These are phyloP conservation scores for Urocolius indicus DNA, from an alignment of 2,113 vertebrate species.

Conservation along the genomic window DNA sequence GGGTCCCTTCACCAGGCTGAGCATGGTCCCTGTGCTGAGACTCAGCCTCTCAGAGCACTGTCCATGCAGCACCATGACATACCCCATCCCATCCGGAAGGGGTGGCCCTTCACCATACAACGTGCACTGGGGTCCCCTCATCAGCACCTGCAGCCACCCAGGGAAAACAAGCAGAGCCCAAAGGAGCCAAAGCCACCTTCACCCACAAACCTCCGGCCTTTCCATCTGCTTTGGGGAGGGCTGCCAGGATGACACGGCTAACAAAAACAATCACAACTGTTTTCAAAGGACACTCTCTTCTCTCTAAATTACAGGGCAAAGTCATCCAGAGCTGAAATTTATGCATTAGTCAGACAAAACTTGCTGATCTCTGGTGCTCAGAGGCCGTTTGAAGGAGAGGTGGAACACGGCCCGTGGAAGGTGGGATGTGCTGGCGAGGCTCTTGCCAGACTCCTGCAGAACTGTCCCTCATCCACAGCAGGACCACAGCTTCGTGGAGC, in stretches of 20 bases:
- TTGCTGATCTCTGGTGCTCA: neutral
- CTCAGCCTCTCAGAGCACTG: neutral
- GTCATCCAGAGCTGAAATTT: neutral
- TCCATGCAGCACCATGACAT: neutral
- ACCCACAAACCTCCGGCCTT: neutral
- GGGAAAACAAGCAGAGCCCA: neutral
- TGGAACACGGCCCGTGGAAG: neutral
- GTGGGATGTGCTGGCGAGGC: rapidly evolving
- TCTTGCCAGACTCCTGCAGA: neutral
- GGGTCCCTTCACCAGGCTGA: neutral
- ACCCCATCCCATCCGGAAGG: rapidly evolving
- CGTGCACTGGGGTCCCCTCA: neutral
- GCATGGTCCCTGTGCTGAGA: neutral
- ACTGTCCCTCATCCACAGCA: neutral
- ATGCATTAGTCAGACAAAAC: neutral
- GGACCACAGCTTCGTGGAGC: neutral
- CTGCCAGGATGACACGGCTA: neutral
- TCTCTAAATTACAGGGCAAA: neutral
- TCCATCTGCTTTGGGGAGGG: neutral
- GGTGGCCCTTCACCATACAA: neutral
- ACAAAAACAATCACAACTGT: neutral
- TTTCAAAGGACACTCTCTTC: conserved; percentile 11
- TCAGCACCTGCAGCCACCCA: neutral
- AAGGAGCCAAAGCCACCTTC: rapidly evolving
- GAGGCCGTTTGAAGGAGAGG: neutral